These are phyloP conservation scores for Anadara kagoshimensis DNA, from an alignment of 1,140 invertebrate species.

Conservation along the genomic window DNA sequence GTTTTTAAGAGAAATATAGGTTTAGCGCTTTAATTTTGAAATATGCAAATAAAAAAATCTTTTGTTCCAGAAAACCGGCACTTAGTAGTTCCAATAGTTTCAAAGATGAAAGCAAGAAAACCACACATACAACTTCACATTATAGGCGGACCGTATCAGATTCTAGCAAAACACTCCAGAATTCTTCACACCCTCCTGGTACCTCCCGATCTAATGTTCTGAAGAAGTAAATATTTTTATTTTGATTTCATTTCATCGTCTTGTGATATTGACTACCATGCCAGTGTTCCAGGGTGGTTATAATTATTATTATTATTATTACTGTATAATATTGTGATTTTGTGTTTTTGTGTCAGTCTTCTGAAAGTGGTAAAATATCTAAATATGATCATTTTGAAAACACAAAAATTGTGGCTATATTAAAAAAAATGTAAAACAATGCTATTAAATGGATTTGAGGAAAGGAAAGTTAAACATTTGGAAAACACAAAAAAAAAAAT, in stretches of 20 bases:
- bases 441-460: no score
- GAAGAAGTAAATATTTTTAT: slow-evolving; percentile 49
- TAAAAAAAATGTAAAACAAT: no score
- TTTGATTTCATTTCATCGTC: background rate
- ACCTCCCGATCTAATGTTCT: slow-evolving; percentile 40
- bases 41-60: no score
- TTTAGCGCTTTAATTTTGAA: no score
- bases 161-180: slow-evolving; percentile 33
- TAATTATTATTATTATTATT: slow-evolving; percentile 6
- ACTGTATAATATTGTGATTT: background rate
- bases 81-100: slow-evolving; percentile 14
- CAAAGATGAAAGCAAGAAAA: slow-evolving; percentile 33
- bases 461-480: no score
- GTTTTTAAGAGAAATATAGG: no score
- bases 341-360: background rate
- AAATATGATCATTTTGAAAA: no score
- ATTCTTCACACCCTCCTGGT: slow-evolving; percentile 11
- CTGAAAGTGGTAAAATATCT: background rate
- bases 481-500: no score
- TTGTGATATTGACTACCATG: slow-evolving; percentile 6
- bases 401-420: no score
- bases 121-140: slow-evolving; percentile 34
- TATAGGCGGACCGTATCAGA: slow-evolving; percentile 55
- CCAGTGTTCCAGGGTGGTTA: slow-evolving; percentile 6
- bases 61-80: slow-evolving; percentile 36